Conservation (phyloP, 2,888 invertebrate genomes). For the Acrobasis suavella region DNA sequence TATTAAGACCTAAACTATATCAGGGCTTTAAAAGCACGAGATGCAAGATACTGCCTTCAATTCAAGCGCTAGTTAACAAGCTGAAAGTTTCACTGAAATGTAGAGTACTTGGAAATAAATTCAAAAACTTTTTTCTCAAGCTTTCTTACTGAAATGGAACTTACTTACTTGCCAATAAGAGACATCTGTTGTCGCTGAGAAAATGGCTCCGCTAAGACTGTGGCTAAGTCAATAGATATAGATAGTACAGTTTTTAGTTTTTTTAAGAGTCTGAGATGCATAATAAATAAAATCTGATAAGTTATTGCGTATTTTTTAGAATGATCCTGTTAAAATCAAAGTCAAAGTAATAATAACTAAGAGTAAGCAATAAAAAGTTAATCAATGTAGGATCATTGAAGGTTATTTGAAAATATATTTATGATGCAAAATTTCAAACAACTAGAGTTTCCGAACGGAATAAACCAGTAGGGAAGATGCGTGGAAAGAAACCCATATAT, state of each 20-base stretch:
- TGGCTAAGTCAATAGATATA: neutral
- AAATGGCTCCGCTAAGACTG: conserved; percentile 7
- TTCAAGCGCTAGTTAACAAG: conserved; percentile 14
- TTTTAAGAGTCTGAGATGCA: neutral
- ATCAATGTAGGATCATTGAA: too few species aligned
- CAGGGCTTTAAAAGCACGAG: neutral
- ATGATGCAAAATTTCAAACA: too few species aligned
- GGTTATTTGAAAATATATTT: too few species aligned
- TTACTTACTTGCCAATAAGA: conserved; percentile 12
- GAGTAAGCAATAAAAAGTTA: too few species aligned
- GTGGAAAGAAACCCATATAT: too few species aligned
- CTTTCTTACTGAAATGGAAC: conserved; percentile 13
- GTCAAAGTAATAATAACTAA: too few species aligned
- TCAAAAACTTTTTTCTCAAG: conserved; percentile 15
- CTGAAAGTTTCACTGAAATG: conserved; percentile 14
- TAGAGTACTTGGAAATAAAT: conserved; percentile 9
- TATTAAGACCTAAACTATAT: too few species aligned
- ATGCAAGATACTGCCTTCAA: conserved; percentile 7
- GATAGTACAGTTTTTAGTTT: neutral
- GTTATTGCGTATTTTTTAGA: too few species aligned
- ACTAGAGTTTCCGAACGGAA: too few species aligned
- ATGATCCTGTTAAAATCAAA: too few species aligned
- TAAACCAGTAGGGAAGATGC: too few species aligned
- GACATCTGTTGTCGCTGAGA: conserved; percentile 18
- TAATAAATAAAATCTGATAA: neutral